A percentile compares a stretch with the other conserved stretches of the same genome.
phyloP scores from a whole-genome alignment of 1,140 invertebrate genomes.

The Drosophila oshimai region DNA sequence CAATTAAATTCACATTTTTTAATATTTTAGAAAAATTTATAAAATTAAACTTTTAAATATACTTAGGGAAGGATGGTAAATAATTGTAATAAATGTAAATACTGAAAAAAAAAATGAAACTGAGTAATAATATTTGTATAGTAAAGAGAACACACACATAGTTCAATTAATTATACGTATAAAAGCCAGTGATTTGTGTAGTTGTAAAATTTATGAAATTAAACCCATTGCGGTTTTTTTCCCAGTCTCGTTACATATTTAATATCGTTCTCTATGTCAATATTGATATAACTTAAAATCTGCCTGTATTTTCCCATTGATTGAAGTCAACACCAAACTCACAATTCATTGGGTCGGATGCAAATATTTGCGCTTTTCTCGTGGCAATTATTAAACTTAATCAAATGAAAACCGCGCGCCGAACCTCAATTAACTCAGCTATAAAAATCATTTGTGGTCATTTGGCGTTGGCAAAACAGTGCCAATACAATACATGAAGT shows the following conservation, averaged over 20 bases:
- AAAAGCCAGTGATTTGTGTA: neutral
- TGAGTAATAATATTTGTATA: too few species aligned
- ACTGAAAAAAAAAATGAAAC: too few species aligned
- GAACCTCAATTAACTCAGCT: constrained; percentile 72
- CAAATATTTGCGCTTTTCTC: constrained; percentile 57
- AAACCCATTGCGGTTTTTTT: neutral
- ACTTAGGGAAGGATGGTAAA: too few species aligned
- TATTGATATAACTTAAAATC: constrained; percentile 39
- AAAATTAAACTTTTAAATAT: too few species aligned
- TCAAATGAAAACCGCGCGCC: constrained; percentile 68
- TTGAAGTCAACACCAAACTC: constrained; percentile 23
- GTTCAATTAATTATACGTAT: neutral
- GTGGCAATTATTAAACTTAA: constrained; percentile 74
- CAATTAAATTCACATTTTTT: too few species aligned
- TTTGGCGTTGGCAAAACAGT: constrained; percentile 25
- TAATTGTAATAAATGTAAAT: too few species aligned
- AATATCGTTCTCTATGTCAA: neutral
- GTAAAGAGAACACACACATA: too few species aligned
- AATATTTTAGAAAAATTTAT: neutral
- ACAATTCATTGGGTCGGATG: neutral
- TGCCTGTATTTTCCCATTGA: constrained; percentile 20
- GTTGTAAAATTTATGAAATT: constrained; percentile 8
- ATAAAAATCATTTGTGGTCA: constrained; percentile 75
- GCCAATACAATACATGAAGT: neutral
- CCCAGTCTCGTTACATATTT: neutral